phyloP scores from a whole-genome alignment of 1,140 invertebrate genomes.

The Heliothis virescens region DNA sequence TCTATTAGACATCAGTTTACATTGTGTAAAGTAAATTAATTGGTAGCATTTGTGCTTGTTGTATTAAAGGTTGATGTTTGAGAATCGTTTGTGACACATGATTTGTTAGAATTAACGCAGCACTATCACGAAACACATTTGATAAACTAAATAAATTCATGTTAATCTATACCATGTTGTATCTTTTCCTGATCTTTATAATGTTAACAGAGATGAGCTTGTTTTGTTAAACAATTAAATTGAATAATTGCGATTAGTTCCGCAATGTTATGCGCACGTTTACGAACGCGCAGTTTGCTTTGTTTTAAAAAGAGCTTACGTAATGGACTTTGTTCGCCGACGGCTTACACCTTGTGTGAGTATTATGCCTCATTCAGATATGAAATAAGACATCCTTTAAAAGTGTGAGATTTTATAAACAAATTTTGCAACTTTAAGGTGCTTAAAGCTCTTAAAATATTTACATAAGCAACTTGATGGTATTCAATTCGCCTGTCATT shows the following conservation, averaged over 20 bases:
- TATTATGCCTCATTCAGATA: not conserved
- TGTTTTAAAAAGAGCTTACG: conserved; percentile 6
- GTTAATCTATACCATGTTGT: conserved; percentile 72
- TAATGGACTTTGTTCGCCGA: not conserved
- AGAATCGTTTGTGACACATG: conserved; percentile 74
- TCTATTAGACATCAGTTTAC: not conserved
- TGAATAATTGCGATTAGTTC: conserved; percentile 38
- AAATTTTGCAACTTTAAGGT: no score
- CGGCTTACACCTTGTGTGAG: not conserved
- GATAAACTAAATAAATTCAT: conserved; percentile 84
- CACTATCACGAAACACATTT: conserved; percentile 81
- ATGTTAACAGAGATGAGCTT: not conserved
- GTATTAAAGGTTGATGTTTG: conserved; percentile 69
- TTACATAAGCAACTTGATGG: no score
- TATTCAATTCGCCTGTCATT: no score
- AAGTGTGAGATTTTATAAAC: no score
- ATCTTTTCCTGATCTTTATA: conserved; percentile 48
- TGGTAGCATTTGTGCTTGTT: conserved; percentile 65
- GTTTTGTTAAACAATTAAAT: not conserved
- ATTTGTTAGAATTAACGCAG: conserved; percentile 76
- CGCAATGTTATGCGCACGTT: conserved; percentile 18
- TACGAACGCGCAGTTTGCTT: conserved; percentile 1
- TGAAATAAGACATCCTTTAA: not conserved
- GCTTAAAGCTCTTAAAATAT: no score
- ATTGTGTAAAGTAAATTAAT: conserved; percentile 20